phyloP scores from a whole-genome alignment of 2,888 invertebrate species.

The Nomada fucata region DNA sequence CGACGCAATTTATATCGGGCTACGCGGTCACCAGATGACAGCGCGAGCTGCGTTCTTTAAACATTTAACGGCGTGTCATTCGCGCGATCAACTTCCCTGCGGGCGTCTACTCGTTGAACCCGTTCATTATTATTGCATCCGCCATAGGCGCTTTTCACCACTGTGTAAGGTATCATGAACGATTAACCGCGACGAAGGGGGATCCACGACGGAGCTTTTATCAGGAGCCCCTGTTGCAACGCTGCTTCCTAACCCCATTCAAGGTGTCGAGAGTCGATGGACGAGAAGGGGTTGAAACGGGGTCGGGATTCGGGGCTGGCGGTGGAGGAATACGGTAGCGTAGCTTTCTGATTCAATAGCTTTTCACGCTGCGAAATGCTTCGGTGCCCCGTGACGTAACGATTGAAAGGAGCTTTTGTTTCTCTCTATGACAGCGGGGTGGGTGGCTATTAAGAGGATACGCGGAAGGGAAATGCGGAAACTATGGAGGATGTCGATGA shows the following conservation, averaged over 20 bases:
- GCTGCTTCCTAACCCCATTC: conserved; percentile 2
- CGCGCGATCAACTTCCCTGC: background rate
- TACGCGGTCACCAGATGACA: conserved; percentile 26
- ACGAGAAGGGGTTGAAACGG: background rate
- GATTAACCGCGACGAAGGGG: conserved; percentile 24
- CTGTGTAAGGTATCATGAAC: conserved; percentile 12
- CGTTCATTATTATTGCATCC: conserved; percentile 35
- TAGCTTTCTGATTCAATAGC: background rate
- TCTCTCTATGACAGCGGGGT: background rate
- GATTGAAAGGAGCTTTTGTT: background rate
- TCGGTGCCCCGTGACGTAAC: too few species aligned
- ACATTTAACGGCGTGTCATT: conserved; percentile 33
- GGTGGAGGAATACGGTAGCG: background rate
- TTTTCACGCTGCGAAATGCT: background rate
- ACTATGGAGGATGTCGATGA: background rate
- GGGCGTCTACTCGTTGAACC: background rate
- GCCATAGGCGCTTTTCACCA: conserved; percentile 25
- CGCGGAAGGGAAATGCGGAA: background rate
- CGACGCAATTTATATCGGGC: conserved; percentile 39
- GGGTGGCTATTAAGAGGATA: background rate
- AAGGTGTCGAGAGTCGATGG: background rate
- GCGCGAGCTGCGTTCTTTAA: conserved; percentile 38
- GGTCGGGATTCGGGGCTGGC: background rate
- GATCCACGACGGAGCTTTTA: background rate
- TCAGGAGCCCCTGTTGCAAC: background rate